Evolutionary conservation across 1,140 invertebrate species (phyloP).

Genomic region (Drosophila saltans): DNA sequence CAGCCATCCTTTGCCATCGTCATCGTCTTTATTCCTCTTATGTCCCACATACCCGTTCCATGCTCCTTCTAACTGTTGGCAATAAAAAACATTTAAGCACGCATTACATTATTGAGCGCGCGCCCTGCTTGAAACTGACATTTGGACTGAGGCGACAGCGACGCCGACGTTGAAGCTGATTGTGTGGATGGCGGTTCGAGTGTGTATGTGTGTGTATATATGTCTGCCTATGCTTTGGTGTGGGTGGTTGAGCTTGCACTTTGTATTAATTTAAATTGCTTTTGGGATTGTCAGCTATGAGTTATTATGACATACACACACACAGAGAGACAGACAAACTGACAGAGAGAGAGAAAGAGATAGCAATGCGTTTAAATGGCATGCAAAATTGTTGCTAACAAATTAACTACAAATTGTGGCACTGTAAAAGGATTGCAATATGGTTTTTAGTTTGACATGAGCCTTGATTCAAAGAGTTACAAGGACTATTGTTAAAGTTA

Average conservation of each 20-base stretch:
- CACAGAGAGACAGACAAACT: not conserved
- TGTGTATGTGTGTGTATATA: constrained; percentile 17
- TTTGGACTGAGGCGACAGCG: constrained; percentile 47
- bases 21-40: constrained; percentile 26
- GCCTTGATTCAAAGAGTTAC: not conserved
- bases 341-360: not conserved
- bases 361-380: constrained; percentile 58
- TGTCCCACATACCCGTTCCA: not conserved
- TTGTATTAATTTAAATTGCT: constrained; percentile 80
- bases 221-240: constrained; percentile 12
- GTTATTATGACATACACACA: constrained; percentile 50
- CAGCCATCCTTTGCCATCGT: constrained; percentile 18
- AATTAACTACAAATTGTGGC: constrained; percentile 51
- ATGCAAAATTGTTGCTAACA: constrained; percentile 52
- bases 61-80: constrained; percentile 54
- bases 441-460: not conserved
- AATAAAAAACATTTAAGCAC: constrained; percentile 81
- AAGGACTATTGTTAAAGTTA: constrained; percentile 1
- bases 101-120: constrained; percentile 77
- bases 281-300: constrained; percentile 67
- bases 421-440: not conserved
- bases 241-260: constrained; percentile 58
- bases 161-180: constrained; percentile 21
- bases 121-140: constrained; percentile 69
- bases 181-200: constrained; percentile 32